Evolutionary conservation across 2,888 invertebrate species (phyloP), one percentile per base, ranked within the genome.

Genomic region (Cosmorhoe ocellata): DNA sequence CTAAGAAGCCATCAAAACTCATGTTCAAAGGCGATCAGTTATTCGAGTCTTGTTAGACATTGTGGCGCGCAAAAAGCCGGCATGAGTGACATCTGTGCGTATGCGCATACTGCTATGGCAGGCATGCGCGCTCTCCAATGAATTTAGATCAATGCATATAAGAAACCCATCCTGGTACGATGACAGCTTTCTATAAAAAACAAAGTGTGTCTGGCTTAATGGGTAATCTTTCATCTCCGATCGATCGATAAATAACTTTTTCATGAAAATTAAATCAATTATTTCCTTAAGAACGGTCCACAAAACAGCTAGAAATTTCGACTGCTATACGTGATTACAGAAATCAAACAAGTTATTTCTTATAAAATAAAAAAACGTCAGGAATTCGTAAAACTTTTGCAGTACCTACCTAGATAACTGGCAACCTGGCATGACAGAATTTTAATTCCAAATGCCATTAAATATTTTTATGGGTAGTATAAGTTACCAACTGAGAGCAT

Each of bases 31-130:
- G 64, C 72, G 66, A 71, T 74, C 70, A 76, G 76, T 79, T 83
- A 86, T 84, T 84, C 81, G 79, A 83, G 79, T 81, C 83, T 81
- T 71, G 79, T 84, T 83, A 84, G 81, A 84, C 79, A 71, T 76
- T 68, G 76, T 71, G 81, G 74, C 75, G 77, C 68, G 76, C 84
- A 88, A 89, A 88, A 89, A 87, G 74, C 71, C 54, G 76, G 82
- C 71, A 81, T 82, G 73, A 69, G 69, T 67, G 71, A 66, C 71
- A 72, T 73, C 70, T 67, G 72, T 72, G 77, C 78, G 81, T 74
- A 64, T 67, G 74, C 79, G 75, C 56, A 57, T 54, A 38, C 42
- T 42, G 38, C 43, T n/a, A 36, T 66, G 71, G 71, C 51, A 59
- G 67, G 69, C 69, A 65, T 72, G 67, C 71, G 67, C 66, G 67